Evolutionary conservation across 1,140 invertebrate genomes (phyloP).

Genomic region (Drosophila gunungcola): DNA sequence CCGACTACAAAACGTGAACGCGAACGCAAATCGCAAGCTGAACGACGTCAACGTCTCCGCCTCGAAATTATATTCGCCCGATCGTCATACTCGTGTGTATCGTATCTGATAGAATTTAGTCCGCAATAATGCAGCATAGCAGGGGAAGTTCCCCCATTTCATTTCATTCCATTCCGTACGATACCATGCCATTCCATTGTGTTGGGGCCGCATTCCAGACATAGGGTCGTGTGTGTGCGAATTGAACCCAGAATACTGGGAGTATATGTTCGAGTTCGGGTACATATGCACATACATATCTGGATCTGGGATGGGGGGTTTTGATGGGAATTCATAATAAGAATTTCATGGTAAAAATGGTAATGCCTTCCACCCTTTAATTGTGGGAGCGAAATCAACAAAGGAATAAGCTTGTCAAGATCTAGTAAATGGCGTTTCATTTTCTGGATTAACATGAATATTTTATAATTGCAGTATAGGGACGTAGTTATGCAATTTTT

Average conservation of each 20-base stretch:
- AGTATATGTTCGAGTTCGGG: constrained; percentile 12
- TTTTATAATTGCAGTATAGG: constrained; percentile 5
- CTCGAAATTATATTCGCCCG: constrained; percentile 34
- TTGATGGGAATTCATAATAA: constrained; percentile 29
- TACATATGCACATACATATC: constrained; percentile 19
- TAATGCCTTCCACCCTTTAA: constrained; percentile 15
- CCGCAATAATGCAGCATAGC: constrained; percentile 51
- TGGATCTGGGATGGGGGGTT: constrained; percentile 12
- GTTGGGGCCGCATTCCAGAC: constrained; percentile 73
- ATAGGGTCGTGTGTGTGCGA: constrained; percentile 67
- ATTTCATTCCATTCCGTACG: constrained; percentile 38
- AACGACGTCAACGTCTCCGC: constrained; percentile 70
- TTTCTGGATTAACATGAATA: constrained; percentile 26
- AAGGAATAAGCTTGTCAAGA: constrained; percentile 8
- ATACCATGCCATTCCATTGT: constrained; percentile 44
- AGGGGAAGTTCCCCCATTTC: constrained; percentile 56
- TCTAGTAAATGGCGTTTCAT: constrained; percentile 16
- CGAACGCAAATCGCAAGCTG: constrained; percentile 49
- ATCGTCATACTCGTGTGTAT: constrained; percentile 39
- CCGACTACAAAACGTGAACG: constrained; percentile 76
- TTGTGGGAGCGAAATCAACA: constrained; percentile 16
- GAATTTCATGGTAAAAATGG: constrained; percentile 24
- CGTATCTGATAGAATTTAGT: constrained; percentile 73
- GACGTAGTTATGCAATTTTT: background rate
- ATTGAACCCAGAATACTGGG: constrained; percentile 53